Evolutionary conservation across 1,140 invertebrate genomes (phyloP).

Genomic region (Procambarus virginalis): DNA sequence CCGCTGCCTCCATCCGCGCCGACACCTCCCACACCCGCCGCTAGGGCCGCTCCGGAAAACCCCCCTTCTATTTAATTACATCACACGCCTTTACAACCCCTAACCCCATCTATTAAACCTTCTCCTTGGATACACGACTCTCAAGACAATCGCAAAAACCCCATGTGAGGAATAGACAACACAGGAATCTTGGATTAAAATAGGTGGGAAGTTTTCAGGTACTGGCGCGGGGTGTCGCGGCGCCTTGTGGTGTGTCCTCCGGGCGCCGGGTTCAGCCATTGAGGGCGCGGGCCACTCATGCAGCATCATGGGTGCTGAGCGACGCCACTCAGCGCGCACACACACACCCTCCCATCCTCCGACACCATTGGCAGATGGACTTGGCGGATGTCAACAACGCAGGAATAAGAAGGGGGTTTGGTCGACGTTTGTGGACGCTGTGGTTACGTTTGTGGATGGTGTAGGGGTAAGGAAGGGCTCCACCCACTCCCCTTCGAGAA

Average conservation of each 20-base stretch:
- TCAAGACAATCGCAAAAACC: not conserved
- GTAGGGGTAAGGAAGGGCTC: conserved; percentile 6
- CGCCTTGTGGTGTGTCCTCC: conserved; percentile 62
- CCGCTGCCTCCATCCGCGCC: conserved; percentile 64
- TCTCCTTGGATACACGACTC: not conserved
- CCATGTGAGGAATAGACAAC: not conserved
- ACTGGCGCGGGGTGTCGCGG: conserved; percentile 53
- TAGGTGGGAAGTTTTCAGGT: conserved; percentile 61
- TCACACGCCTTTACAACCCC: not conserved
- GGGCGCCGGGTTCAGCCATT: conserved; percentile 61
- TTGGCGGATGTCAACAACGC: conserved; percentile 63
- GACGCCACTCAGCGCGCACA: conserved; percentile 62
- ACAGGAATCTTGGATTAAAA: not conserved
- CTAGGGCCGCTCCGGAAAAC: conserved; percentile 38
- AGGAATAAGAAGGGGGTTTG: conserved; percentile 45
- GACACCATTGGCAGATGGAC: conserved; percentile 65
- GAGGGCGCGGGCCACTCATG: conserved; percentile 58
- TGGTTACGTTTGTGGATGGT: conserved; percentile 58
- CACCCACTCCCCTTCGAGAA: conserved; percentile 19
- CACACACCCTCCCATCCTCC: conserved; percentile 42
- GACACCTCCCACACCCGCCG: conserved; percentile 65
- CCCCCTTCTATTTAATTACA: not conserved
- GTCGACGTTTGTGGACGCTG: conserved; percentile 58
- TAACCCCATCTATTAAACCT: not conserved
- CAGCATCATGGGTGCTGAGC: conserved; percentile 47